Evolutionary conservation across 2,797 vertebrate genomes (phyloP).

Genomic region (Trachurus trachurus): DNA sequence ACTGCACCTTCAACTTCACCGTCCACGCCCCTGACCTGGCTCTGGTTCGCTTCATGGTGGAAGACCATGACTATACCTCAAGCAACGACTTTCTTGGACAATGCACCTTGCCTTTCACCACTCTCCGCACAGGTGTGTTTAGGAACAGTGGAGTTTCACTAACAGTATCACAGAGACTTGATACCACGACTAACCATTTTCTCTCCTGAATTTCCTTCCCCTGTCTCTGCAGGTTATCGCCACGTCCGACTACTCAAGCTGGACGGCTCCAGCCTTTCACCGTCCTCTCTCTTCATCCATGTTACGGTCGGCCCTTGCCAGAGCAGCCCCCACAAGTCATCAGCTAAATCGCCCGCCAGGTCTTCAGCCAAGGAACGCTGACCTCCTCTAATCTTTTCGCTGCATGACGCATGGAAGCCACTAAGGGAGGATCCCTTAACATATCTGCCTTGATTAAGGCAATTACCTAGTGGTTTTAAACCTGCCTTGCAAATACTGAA

Average conservation of each 20-base stretch:
- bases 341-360: constrained; percentile 4
- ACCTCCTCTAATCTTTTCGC: neutral
- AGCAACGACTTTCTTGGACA: constrained; percentile 95
- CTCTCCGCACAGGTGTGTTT: constrained; percentile 89
- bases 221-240: constrained; percentile 88
- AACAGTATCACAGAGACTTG: neutral
- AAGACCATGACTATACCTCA: constrained; percentile 92
- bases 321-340: constrained; percentile 60
- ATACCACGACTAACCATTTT: neutral
- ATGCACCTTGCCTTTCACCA: constrained; percentile 90
- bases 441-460: neutral
- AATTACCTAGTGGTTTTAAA: neutral
- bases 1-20: constrained; percentile 85
- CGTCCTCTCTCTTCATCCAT: constrained; percentile 93
- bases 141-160: neutral
- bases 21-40: constrained; percentile 85
- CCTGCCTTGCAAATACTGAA: neutral
- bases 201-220: neutral
- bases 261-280: constrained; percentile 90
- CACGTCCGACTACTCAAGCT: constrained; percentile 91
- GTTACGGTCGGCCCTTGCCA: constrained; percentile 79
- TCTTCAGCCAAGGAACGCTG: constrained; percentile 34
- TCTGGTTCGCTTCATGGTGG: constrained; percentile 91
- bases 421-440: neutral
- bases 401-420: neutral